Conservation (phyloP, 1,140 invertebrate genomes). For the Cardiocondyla obscurior region DNA sequence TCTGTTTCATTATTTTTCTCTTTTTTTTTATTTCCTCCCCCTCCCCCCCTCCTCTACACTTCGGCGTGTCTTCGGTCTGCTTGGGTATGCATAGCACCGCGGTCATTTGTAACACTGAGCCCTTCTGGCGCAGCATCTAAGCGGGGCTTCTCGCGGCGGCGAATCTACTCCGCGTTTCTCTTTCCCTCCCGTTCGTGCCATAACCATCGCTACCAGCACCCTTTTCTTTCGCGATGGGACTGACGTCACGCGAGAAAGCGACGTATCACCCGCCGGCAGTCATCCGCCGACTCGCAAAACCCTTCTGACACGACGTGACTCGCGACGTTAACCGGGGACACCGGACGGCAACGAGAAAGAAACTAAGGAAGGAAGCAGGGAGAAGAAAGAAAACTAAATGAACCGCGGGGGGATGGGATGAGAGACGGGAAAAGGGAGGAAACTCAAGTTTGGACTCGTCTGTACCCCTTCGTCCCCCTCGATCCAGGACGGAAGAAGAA, state of each 20-base stretch:
- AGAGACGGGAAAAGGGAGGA: background rate
- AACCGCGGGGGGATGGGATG: background rate
- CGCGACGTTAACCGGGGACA: conserved; percentile 75
- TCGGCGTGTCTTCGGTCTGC: conserved; percentile 54
- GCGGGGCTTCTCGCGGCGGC: conserved; percentile 61
- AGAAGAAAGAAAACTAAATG: conserved; percentile 53
- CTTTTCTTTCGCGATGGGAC: conserved; percentile 57
- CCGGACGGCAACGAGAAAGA: conserved; percentile 48
- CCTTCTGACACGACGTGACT: conserved; percentile 77
- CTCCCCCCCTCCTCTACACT: background rate
- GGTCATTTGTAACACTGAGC: conserved; percentile 77
- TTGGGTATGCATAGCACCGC: conserved; percentile 76
- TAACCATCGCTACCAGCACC: conserved; percentile 34
- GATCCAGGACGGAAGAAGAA: conserved; percentile 58
- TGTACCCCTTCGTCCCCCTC: conserved; percentile 32
- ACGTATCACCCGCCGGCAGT: conserved; percentile 73
- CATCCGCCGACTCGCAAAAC: conserved; percentile 75
- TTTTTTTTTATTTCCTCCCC: no score
- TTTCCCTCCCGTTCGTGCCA: background rate
- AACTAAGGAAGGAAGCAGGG: conserved; percentile 60
- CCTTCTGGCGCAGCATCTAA: conserved; percentile 61
- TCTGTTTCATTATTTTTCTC: background rate
- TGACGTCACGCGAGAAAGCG: conserved; percentile 73
- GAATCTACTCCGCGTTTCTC: conserved; percentile 45
- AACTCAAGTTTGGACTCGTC: conserved; percentile 44